Evolutionary conservation across 1,140 invertebrate species (phyloP), one percentile per base, ranked within the genome.

Genomic region (Lasioglossum albipes): DNA sequence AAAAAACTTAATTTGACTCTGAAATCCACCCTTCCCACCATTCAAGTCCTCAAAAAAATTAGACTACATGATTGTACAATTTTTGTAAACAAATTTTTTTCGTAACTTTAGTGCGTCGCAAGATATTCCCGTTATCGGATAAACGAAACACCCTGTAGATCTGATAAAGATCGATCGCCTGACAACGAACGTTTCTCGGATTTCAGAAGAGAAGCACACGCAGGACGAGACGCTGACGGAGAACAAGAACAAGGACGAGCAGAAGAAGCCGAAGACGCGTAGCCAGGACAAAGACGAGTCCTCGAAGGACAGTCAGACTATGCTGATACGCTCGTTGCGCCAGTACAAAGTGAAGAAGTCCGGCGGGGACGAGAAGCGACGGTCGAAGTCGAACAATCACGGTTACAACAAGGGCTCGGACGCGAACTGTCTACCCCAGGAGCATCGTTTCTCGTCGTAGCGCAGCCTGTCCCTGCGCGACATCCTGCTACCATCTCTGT

Each of bases 161-260:
- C 5, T 36, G 36, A 1, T 36, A 36, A 36, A 36, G 36, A 36
- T 5, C 36, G 36, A 36, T 36, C 36, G 36, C 3, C 5, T 36
- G 36, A 36, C 20, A n/a, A n/a, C 18, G 18, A 57, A 57, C 20
- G 7, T n/a, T 7, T 20, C 18, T 57, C 7, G 18, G 20, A n/a
- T 59, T 59, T 49, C 82, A 91, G 94, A 93, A 68, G 93, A 94
- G 66, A 94, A 94, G 71, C 92, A 93, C 66, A 80, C 91, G 18
- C 91, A 92, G 69, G 93, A 94, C 77, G 93, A 94, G 79, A 88
- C 88, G 57, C 82, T 89, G 67, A 83, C 92, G 6, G 93, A 94
- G 70, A 93, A 92, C 82, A 93, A 92, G 68, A 89, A 91, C 84
- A 93, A 91, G 66, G 87, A 90, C 6, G 89, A 91, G 4, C 41